These are phyloP conservation scores for Charadrius vociferus DNA, from an alignment of 2,113 vertebrate genomes.

Conservation along the genomic window DNA sequence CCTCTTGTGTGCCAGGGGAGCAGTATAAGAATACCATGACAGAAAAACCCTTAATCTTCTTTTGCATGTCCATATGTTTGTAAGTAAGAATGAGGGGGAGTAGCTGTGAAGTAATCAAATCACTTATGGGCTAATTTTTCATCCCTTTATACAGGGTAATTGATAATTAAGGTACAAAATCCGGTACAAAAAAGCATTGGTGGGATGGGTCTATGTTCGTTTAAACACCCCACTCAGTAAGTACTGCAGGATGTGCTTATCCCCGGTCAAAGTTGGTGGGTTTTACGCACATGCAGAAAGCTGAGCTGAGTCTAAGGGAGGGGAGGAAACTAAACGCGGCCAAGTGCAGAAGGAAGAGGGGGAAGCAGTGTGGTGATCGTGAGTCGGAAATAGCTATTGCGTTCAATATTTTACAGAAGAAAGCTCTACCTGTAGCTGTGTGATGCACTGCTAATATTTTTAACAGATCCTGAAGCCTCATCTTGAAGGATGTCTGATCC, in stretches of 20 bases:
- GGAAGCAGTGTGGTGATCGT: fast-evolving
- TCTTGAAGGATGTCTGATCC: neutral
- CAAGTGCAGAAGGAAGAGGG: neutral
- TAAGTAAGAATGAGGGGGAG: neutral
- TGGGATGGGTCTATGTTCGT: neutral
- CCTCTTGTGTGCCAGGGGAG: fast-evolving
- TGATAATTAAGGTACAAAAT: neutral
- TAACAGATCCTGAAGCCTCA: neutral
- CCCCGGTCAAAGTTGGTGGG: neutral
- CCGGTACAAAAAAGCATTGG: neutral
- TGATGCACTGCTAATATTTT: neutral
- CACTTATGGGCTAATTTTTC: neutral
- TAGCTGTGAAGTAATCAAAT: neutral
- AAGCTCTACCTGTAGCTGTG: neutral
- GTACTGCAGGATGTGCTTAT: neutral
- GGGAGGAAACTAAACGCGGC: neutral
- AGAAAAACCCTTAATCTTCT: neutral
- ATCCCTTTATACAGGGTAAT: neutral
- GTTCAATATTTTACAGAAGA: neutral
- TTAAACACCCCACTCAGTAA: neutral
- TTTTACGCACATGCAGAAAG: neutral
- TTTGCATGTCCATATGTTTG: neutral
- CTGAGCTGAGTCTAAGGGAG: neutral
- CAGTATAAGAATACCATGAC: fast-evolving
- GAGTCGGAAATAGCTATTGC: neutral